These are phyloP conservation scores for Apistogramma diplotaenia DNA, from an alignment of 2,113 vertebrate genomes.

Conservation along the genomic window DNA sequence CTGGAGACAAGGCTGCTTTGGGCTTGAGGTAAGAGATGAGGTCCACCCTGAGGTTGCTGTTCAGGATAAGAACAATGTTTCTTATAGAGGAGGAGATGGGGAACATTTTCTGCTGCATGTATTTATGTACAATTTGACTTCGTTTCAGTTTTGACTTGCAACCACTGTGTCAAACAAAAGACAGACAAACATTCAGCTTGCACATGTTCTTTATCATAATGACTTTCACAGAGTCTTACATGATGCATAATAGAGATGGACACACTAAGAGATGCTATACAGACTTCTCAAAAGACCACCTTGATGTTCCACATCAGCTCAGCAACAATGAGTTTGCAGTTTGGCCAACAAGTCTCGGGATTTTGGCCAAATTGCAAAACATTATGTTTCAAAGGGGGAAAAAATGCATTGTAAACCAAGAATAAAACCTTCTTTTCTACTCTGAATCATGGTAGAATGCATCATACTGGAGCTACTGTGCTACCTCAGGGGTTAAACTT, in stretches of 20 bases:
- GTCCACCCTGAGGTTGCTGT: background rate
- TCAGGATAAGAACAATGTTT: conserved; percentile 3
- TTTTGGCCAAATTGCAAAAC: background rate
- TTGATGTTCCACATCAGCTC: background rate
- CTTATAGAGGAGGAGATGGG: background rate
- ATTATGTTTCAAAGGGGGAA: rapidly evolving
- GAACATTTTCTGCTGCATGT: background rate
- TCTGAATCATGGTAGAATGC: background rate
- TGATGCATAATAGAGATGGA: background rate
- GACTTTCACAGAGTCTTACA: background rate
- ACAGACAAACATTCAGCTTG: too few relatives aligned
- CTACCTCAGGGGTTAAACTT: background rate
- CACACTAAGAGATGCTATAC: background rate
- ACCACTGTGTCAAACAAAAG: background rate
- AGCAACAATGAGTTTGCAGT: too few relatives aligned
- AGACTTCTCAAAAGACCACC: background rate
- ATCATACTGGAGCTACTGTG: background rate
- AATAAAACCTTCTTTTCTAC: background rate
- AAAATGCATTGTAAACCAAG: background rate
- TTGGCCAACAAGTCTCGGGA: too few relatives aligned
- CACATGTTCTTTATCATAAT: background rate
- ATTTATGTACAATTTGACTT: background rate
- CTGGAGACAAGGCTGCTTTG: conserved; percentile 16
- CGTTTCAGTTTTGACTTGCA: background rate
- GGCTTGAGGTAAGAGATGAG: conserved; percentile 9